phyloP scores from a whole-genome alignment of 2,113 vertebrate species.

The Istiophorus platypterus region DNA sequence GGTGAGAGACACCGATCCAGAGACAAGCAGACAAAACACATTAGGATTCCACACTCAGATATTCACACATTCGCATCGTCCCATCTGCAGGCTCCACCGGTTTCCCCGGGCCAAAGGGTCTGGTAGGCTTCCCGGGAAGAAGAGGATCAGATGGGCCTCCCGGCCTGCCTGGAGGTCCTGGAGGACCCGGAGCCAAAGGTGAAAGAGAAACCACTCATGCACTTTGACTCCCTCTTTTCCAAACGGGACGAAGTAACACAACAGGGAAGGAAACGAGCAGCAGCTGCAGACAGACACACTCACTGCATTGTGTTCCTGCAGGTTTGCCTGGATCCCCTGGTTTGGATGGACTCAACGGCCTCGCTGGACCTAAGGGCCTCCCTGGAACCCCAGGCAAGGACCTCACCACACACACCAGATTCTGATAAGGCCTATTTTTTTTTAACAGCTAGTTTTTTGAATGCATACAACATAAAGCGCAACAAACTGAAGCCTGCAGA shows the following conservation, averaged over 20 bases:
- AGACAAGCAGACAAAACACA: neutral
- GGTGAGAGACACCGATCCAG: constrained; percentile 75
- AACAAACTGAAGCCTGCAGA: no score
- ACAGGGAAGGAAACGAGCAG: neutral
- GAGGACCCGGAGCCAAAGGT: constrained; percentile 89
- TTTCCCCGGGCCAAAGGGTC: constrained; percentile 85
- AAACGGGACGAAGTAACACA: neutral
- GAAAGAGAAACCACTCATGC: neutral
- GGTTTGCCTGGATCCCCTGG: constrained; percentile 90
- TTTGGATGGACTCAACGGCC: constrained; percentile 93
- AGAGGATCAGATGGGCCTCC: constrained; percentile 84
- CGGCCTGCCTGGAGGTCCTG: constrained; percentile 82
- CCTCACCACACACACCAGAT: neutral
- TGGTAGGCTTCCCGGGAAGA: constrained; percentile 84
- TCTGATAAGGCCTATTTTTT: no score
- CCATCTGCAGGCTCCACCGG: constrained; percentile 85
- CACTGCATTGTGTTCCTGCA: constrained; percentile 61
- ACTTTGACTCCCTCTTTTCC: neutral
- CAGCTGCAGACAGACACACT: neutral
- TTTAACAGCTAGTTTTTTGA: neutral
- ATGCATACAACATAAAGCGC: no score
- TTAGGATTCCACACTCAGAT: neutral
- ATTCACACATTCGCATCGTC: neutral
- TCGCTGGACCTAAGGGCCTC: constrained; percentile 91
- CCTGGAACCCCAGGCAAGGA: constrained; percentile 90